Evolutionary conservation across 2,888 invertebrate species (phyloP), one percentile per base, ranked within the genome.

Genomic region (Chymomyza fuscimana): DNA sequence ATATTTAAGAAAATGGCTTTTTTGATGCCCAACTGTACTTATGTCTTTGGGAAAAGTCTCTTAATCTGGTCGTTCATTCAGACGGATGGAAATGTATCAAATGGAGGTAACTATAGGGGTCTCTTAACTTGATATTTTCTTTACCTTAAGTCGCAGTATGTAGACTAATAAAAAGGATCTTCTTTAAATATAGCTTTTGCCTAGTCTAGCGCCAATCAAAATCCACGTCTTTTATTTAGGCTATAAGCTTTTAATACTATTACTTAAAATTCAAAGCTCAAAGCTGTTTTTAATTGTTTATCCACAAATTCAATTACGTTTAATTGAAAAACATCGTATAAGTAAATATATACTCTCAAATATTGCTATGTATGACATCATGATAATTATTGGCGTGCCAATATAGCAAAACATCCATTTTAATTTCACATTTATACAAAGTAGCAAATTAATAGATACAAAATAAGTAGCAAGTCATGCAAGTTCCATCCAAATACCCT

Each of bases 321-420:
- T 69, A 63, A 72, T 72, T 56, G 51, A 52, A 50, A 50, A 51
- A n/a, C 22, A 68, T 76, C 68, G 72, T 56, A 75, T 74, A 32
- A 46, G 64, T 25, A 36, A 16, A 6, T 66, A 64, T 70, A 40
- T 40, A 40, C 40, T 9, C 32, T 32, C 32, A 32, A 32, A 32
- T 32, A 7, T 3, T 3, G 1, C 25, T 63, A 60, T 68, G 36
- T 36, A 73, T 78, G 80, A 78, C 69, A 71, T 78, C 78, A 78
- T 73, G 63, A 15, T 46, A 25, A 50, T 65, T 65, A 65, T 22
- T 59, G 58, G 58, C 65, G 12, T 29, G 25, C 32, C 65, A n/a
- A 40, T 58, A 5, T 12, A 46, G 46, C 59, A 46, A 32, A n/a
- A 22, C 19, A n/a, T 7, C 16, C 54, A 54, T 54, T 22, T 19